Evolutionary conservation across 2,113 vertebrate genomes (phyloP), one percentile per base, ranked within the genome.

Genomic region (Tachysurus vachellii): DNA sequence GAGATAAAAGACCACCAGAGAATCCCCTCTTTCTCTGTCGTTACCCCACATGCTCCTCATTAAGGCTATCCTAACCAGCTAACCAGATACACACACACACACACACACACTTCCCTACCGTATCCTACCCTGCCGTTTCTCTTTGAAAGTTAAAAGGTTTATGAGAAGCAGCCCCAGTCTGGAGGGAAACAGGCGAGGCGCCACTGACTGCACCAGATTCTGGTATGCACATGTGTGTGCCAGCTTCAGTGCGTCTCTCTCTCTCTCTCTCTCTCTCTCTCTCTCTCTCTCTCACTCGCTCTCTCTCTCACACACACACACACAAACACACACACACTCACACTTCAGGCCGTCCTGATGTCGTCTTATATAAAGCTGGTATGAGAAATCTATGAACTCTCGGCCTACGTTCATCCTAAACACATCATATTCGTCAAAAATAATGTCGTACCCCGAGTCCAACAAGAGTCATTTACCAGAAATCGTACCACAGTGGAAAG

Each of bases 191-290:
- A 70, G 42, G 66, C 59, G 21, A 87, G 89, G 83, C 61, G 57
- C 71, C 73, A 71, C 80, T 85, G 80, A 89, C 90, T 91, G 92
- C 90, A 90, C 88, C 92, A 89, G 87, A 88, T 87, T 93, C 91
- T 94, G 94, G 94, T 94, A 93, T 93, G 93, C 95, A 95, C 94
- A 95, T 95, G 94, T 95, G 94, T 91, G 89, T 93, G 92, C 93
- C 95, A 95, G 94, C 93, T 95, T 94, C 70, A 26, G 88, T 62
- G 28, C 88, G 92, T 93, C 91, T 92, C 88, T 92, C 91, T 91
- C 87, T 70, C 26, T 75, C 50, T 80, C 44, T 75, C 44, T 13
- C 71, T 19, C 64, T 66, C n/a, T 66, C 62, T 66, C 26, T 93
- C 91, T 91, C 89, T 92, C 91, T 91, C 87, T 71, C 47, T 80